Evolutionary conservation across 1,140 invertebrate genomes (phyloP).

Genomic region (Epicauta chinensis): DNA sequence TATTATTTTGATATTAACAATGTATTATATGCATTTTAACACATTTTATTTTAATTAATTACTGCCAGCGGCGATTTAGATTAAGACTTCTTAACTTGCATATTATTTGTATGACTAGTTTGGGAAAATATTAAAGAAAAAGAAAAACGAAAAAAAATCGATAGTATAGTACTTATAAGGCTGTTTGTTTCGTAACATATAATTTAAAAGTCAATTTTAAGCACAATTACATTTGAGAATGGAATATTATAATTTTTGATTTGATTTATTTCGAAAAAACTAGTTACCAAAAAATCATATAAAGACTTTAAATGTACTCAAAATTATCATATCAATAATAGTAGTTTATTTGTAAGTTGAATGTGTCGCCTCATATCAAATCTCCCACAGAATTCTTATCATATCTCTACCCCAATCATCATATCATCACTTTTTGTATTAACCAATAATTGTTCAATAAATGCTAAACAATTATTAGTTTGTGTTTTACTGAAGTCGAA

Average conservation of each 20-base stretch:
- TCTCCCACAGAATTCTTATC: neutral
- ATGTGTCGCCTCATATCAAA: slow-evolving; percentile 13
- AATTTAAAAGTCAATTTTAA: no score
- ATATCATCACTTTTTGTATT: slow-evolving; percentile 1
- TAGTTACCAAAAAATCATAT: no score
- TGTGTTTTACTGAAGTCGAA: no score
- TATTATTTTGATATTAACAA: slow-evolving; percentile 8
- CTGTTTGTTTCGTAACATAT: slow-evolving; percentile 5
- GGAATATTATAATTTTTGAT: no score
- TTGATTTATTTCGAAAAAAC: no score
- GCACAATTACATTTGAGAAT: no score
- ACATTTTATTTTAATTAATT: slow-evolving; percentile 5
- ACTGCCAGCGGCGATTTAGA: slow-evolving; percentile 3
- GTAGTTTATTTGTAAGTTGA: slow-evolving; percentile 15
- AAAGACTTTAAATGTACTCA: slow-evolving; percentile 5
- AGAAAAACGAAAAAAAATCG: neutral
- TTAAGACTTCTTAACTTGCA: slow-evolving; percentile 3
- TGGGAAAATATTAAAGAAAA: slow-evolving; percentile 5
- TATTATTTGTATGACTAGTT: slow-evolving; percentile 11
- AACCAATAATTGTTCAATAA: slow-evolving; percentile 14
- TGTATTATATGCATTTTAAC: slow-evolving; percentile 7
- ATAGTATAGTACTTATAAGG: slow-evolving; percentile 13
- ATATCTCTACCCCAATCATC: slow-evolving; percentile 11
- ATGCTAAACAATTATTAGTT: no score
- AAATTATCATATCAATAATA: slow-evolving; percentile 12